Evolutionary conservation across 2,113 vertebrate genomes (phyloP).

Genomic region (Archocentrus centrarchus): DNA sequence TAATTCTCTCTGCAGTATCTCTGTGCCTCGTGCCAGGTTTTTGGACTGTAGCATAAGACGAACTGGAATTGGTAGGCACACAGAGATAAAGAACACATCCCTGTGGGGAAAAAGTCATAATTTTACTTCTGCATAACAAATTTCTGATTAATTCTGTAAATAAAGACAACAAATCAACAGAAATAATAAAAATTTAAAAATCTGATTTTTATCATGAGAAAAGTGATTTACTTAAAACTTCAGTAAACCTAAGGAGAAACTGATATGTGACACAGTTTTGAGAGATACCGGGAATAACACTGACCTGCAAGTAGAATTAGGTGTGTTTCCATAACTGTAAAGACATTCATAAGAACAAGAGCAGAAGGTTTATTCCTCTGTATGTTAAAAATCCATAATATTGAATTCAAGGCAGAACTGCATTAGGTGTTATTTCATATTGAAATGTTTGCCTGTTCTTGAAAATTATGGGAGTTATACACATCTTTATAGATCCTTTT

Average conservation of each 20-base stretch:
- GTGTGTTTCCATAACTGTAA: not conserved
- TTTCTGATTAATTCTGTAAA: not conserved
- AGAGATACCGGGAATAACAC: not conserved
- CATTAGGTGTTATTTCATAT: not conserved
- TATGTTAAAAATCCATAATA: not conserved
- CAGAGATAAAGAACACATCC: not conserved
- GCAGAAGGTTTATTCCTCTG: not conserved
- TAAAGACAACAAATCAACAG: not conserved
- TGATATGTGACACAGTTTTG: not conserved
- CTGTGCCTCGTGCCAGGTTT: not conserved
- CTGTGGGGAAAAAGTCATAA: constrained; percentile 8
- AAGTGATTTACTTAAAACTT: not conserved
- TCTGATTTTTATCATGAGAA: not conserved
- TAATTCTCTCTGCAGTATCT: not conserved
- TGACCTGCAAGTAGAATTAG: not conserved
- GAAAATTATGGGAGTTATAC: no score
- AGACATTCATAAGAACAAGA: not conserved
- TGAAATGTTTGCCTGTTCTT: not conserved
- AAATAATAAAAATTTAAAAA: no score
- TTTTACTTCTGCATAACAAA: not conserved
- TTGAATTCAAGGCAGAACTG: not conserved
- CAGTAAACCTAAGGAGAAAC: not conserved
- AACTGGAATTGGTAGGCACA: not conserved
- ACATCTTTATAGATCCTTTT: no score
- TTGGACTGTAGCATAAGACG: not conserved